Base-by-base conservation (phyloP, 2,113 vertebrate genomes). In the Neodon shergylaensis region DNA sequence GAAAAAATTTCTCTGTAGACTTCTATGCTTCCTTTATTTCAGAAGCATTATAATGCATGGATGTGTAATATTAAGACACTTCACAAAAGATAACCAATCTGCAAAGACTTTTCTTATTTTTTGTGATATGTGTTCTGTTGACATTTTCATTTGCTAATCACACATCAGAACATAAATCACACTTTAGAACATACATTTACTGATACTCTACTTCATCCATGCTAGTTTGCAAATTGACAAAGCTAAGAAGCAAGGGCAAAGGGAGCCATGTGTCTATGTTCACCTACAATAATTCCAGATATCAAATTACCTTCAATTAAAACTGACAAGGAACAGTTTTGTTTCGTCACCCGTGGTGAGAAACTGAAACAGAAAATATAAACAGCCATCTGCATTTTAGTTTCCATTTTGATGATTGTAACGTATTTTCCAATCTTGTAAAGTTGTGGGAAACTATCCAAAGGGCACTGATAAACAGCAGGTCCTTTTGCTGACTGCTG, bases 1-100 rank as follows among this genome's bases (percentile, higher is more conserved):
- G 8, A 85, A 78, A 77, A 83, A 89, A 31, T 85, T 78, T 61
- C 36, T 63, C 42, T 47, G 1, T 31, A 31, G 61, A 58, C 77
- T 81, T 94, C 49, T 72, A 54, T 72, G 1, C 49, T 84, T 63
- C 70, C 54, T 95, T 90, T 66, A 84, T 86, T 82, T 93, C 95
- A 39, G 58, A 1, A 44, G 22, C 8, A 91, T 63, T 68, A 17
- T 95, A 49, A 5, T n/a, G 4, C 76, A 93, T 39, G 0, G 13
- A 1, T 94, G 36, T 36, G 33, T 8, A 31, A 72, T 92, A 95
- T 87, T 79, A 70, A 21, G 36, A 44, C 36, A 21, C 8, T 58
- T 24, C 63, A 82, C 36, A 83, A 52, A 79, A 72, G 42, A 88
- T 68, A 89, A 94, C 7, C 19, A 82, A 68, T 65, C 63, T 88